Percentiles rank a stretch among this genome's conserved stretches.
Conservation (phyloP, 2,797 vertebrate species). For the Muraenolepis orangiensis region DNA sequence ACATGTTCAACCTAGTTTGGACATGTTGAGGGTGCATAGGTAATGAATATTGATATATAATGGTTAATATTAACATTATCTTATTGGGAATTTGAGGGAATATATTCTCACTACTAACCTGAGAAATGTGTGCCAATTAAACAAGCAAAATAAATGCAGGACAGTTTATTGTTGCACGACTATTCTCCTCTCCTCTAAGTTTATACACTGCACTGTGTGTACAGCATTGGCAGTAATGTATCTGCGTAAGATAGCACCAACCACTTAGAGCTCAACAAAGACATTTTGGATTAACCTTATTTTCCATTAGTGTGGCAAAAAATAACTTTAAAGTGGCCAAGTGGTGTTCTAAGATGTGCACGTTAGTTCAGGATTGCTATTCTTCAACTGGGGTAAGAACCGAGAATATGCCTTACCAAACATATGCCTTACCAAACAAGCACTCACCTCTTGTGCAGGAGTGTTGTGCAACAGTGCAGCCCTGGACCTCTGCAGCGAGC, state of each 20-base stretch:
- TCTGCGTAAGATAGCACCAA: background rate
- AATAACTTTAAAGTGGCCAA: background rate
- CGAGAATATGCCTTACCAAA: background rate
- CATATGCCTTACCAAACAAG: background rate
- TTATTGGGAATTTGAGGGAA: background rate
- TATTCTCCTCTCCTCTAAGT: background rate
- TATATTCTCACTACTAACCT: too few relatives aligned
- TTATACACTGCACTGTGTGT: background rate
- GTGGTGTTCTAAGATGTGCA: background rate
- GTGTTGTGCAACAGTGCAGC: slow-evolving; percentile 84
- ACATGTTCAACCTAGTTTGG: background rate
- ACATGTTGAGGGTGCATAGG: background rate
- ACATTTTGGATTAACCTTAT: background rate
- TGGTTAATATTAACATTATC: too few relatives aligned
- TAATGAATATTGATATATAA: background rate
- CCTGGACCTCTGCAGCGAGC: slow-evolving; percentile 92
- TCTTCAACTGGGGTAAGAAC: background rate
- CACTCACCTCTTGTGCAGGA: slow-evolving; percentile 83
- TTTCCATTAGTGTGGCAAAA: background rate
- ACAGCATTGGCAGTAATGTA: background rate
- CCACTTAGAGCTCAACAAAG: background rate
- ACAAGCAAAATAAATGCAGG: background rate
- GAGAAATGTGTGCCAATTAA: background rate
- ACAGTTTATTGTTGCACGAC: background rate
- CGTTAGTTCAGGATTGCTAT: background rate